Base-by-base conservation (phyloP, 2,113 vertebrate species). In the Dasyprocta punctata region DNA sequence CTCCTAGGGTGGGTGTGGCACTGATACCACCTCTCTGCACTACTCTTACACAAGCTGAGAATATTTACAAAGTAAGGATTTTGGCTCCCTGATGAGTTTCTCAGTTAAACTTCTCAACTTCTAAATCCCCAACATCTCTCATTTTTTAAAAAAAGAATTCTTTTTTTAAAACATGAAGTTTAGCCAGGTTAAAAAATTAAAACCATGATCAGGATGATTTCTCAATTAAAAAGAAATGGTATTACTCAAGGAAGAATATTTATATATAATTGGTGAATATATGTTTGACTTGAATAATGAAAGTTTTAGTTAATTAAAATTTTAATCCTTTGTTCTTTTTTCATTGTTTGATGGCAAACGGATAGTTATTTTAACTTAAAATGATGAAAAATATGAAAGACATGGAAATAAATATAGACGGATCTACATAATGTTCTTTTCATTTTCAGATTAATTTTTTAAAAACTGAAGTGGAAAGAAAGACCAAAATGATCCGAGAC, bases 381-480 rank as follows among this genome's bases (percentile, higher is more conserved):
- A 56, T 83, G 0, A 36, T 85, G 26, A 89, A 33, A 41, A 65
- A 13, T 61, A 33, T 67, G 36, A 95, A 58, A 85, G 10, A 0
- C 38, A 28, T 84, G 22, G 26, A 44, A 58, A 95, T 92, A 9
- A 88, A 52, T 78, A 80, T 89, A 20, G 38, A 82, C 49, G 6
- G 49, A 0, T 49, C 52, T 84, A 85, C 11, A 73, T 96, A 81
- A n/a, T 90, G 58, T 96, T 97, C 13, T 96, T 22, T 90, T 95
- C 38, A 78, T 96, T 98, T 98, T 41, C 94, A 99, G 99, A 99
- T 99, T 95, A 99, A 99, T 97, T 99, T 99, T 98, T 98, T 99
- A 78, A 99, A 99, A 99, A 99, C 99, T 94, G 99, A 99, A 98
- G 99, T 99, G 99, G 99, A 99, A 98, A 99, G 99, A 97, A 99